Base-by-base conservation (phyloP, 2,888 invertebrate species). In the Papilio gigon region DNA sequence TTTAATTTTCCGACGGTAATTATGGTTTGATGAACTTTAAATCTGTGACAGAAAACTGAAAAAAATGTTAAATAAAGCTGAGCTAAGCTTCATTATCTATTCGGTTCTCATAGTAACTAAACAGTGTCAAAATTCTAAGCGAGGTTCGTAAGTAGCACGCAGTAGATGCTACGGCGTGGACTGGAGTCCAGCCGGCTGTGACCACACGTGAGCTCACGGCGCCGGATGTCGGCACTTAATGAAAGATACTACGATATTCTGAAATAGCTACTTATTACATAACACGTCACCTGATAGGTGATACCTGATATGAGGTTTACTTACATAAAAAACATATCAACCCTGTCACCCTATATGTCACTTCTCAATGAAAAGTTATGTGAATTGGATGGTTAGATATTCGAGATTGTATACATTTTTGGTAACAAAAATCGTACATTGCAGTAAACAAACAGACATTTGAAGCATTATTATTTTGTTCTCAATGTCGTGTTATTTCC, bases 161-260 rank as follows among this genome's bases (percentile, higher is more conserved):
- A 47, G 11, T n/a, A 53, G n/a, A 53, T 53, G 27, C n/a, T 53
- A 27, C 25, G 14, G 27, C 27, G n/a, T n/a, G 30, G 30, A 27
- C n/a, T 56, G n/a, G n/a, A 25, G 14, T n/a, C 25, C 27, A 27
- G 53, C n/a, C 53, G 53, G 53, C 30, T 56, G 53, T 56, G 30
- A 30, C 30, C n/a, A 30, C 53, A 56, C n/a, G n/a, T 17, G n/a
- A 17, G 25, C 9, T 30, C 53, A 30, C 53, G 53, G 9, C 9
- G 9, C 30, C 53, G 30, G 53, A 56, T 56, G 30, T 56, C 30
- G n/a, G n/a, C n/a, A n/a, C n/a, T 5, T 30, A n/a, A 53, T 53
- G 53, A 53, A n/a, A 53, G 17, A 42, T n/a, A 53, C 27, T 50
- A 53, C 25, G 27, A 27, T 27, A 27, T 53, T 27, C 14, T 44